Conservation (phyloP, 2,797 vertebrate genomes). For the Pseudochirops cupreus region DNA sequence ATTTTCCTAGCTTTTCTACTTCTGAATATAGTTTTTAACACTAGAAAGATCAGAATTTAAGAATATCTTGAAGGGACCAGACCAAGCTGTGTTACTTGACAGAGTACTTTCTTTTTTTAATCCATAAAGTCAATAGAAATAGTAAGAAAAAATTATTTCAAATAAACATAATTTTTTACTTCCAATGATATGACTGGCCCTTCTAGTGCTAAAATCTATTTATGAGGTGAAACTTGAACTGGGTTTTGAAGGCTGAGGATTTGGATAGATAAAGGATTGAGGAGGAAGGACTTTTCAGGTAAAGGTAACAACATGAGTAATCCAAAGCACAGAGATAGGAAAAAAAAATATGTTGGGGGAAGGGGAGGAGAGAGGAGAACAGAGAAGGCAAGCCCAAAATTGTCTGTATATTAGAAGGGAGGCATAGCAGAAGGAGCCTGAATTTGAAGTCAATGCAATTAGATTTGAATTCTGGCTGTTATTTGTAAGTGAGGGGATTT, state of each 20-base stretch:
- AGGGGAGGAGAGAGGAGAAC: background rate
- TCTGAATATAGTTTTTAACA: background rate
- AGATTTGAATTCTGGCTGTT: background rate
- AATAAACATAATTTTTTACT: background rate
- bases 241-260: background rate
- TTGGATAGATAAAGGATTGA: background rate
- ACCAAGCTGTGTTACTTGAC: background rate
- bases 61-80: background rate
- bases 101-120: background rate
- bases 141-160: background rate
- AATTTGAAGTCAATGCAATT: background rate
- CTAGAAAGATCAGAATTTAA: background rate
- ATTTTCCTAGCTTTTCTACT: background rate
- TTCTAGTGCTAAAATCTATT: background rate
- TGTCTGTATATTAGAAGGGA: background rate
- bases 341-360: background rate
- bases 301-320: background rate
- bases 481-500: background rate
- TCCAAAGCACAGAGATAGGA: background rate
- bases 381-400: background rate
- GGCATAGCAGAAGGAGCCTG: background rate
- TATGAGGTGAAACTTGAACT: background rate
- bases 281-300: background rate
- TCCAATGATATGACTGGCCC: background rate
- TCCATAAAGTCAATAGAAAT: background rate